Evolutionary conservation across 2,797 vertebrate species (phyloP), one percentile per base, ranked within the genome.

Genomic region (Phrynocephalus guinanensis): DNA sequence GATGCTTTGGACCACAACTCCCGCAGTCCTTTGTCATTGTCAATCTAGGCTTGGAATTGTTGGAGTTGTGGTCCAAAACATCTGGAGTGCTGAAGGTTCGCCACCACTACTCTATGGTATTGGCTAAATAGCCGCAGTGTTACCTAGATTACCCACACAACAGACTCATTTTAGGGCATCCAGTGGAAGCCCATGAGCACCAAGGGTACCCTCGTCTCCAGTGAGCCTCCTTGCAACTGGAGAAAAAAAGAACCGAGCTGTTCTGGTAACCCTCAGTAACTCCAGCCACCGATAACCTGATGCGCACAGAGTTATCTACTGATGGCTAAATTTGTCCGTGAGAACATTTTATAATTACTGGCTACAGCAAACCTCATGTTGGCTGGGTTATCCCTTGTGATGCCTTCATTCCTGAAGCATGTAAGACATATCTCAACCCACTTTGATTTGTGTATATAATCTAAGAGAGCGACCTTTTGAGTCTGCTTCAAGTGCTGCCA

Each of bases 361-460:
- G 48, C 84, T 85, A 88, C 1, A 20, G 85, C 81, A 95, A 93
- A 88, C 33, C 76, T 70, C 85, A 63, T 85, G 92, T 1, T 82
- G 93, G 81, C 5, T 52, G 82, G 67, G 91, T 95, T 90, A 92
- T 85, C 79, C 80, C 88, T 84, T 88, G 86, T 82, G 82, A 86
- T 91, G 91, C 87, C 89, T 86, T 94, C 86, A 90, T 87, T 94
- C 88, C 88, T 94, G 79, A 88, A 91, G 82, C 80, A 77, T 84
- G 89, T 71, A 91, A 91, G 93, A 88, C 88, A 75, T 66, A 96
- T 91, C 82, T 70, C 78, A 93, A 93, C 88, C 90, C n/a, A 87
- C 88, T 91, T 88, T 92, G 90, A 93, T 90, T 94, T 72, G 75
- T 20, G 0, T 22, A 22, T 63, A 66, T 87, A 92, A 93, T 88